phyloP scores from a whole-genome alignment of 2,888 invertebrate species.

The Plusia festucae region DNA sequence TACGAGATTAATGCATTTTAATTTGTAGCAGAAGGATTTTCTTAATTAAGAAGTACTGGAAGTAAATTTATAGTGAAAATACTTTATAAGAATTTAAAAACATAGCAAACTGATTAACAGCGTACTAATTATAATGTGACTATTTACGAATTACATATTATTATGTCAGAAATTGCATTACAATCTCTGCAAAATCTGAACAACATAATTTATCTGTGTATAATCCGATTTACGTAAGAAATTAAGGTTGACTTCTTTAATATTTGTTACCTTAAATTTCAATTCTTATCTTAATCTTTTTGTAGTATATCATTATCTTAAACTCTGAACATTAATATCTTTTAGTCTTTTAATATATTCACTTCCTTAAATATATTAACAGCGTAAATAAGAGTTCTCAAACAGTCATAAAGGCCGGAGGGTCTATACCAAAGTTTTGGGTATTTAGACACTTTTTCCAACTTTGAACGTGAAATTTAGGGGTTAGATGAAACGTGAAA shows the following conservation, averaged over 20 bases:
- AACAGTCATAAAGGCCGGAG: constrained; percentile 70
- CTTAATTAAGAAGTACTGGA: too few species aligned
- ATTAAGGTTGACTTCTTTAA: neutral
- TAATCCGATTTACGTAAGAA: neutral
- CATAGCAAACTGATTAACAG: too few species aligned
- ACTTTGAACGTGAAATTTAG: constrained; percentile 67
- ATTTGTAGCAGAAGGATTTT: too few species aligned
- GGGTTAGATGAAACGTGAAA: constrained; percentile 61
- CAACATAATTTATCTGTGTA: neutral
- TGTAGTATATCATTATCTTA: constrained; percentile 62
- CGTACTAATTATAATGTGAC: too few species aligned
- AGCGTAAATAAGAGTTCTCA: constrained; percentile 72
- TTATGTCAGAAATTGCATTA: too few species aligned
- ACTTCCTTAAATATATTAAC: constrained; percentile 76
- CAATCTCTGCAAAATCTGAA: too few species aligned
- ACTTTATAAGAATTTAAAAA: too few species aligned
- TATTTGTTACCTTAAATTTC: constrained; percentile 28
- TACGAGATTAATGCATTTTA: too few species aligned
- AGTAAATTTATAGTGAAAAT: too few species aligned
- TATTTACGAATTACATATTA: too few species aligned
- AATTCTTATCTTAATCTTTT: constrained; percentile 26
- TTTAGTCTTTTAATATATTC: constrained; percentile 70
- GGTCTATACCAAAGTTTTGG: constrained; percentile 59
- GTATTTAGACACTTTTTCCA: constrained; percentile 66
- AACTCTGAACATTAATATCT: constrained; percentile 71